Base-by-base conservation (phyloP, 1,140 invertebrate species). In the Orussus abietinus region DNA sequence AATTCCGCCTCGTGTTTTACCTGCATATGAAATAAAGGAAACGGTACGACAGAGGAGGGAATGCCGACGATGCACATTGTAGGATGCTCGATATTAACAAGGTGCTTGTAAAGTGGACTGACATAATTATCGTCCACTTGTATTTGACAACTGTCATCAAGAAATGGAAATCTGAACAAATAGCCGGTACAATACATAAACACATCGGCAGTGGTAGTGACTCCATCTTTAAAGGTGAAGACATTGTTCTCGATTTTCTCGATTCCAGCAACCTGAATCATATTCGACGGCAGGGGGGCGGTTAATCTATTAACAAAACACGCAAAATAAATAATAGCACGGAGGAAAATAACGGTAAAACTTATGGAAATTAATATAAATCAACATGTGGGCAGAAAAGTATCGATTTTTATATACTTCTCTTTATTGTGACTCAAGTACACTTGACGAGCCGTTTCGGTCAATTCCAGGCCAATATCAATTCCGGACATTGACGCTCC, bases 61-160 rank as follows among this genome's bases (percentile, higher is more conserved):
- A 90, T 66, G 10, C 87, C 88, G 21, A 91, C 72, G 39, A 92
- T 81, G 33, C 74, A 77, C 78, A 92, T 80, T 5, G 76, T 79
- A 0, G 85, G 84, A 55, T 81, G 78, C 35, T 81, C 64, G 0
- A 83, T 78, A 58, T 89, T 84, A 4, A 91, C 76, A 2, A 88
- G 62, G 46, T 90, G 85, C 50, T 84, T 82, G 61, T 87, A 88
- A 3, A 92, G 72, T 0, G 85, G 83, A 15, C 75, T 72, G 2
- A 92, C 73, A 42, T 77, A 77, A 52, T 83, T 79, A 13, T 80
- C 76, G 1, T 81, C 69, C 0, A 82, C 70, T 6, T 59, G 66
- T 3, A 89, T 58, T 2, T 75, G 76, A 51, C 80, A 81, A 5
- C 67, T 76, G 9, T 70, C 49, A 21, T 78, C 69, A 5, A 90